Percentiles rank a stretch among this genome's conserved stretches.
Conservation (phyloP, 2,888 invertebrate genomes). For the Conistra vaccinii region DNA sequence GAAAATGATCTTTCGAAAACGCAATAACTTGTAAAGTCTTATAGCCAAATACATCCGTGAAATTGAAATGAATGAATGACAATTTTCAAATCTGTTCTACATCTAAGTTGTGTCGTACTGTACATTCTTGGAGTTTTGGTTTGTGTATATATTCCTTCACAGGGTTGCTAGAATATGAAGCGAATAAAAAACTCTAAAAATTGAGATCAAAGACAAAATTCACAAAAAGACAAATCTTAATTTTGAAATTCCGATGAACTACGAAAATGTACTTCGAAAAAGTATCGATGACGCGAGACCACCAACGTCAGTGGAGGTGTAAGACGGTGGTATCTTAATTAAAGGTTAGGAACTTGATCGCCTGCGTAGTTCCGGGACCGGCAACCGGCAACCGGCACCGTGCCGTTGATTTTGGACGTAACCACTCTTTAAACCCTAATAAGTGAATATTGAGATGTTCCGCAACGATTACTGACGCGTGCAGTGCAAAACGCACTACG, state of each 20-base stretch:
- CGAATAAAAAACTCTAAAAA: not conserved
- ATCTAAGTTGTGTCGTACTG: too few species aligned
- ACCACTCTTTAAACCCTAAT: slow-evolving; percentile 61
- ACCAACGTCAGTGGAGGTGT: slow-evolving; percentile 74
- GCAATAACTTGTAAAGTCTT: too few species aligned
- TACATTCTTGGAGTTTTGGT: too few species aligned
- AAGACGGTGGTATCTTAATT: slow-evolving; percentile 76
- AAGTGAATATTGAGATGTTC: slow-evolving; percentile 64
- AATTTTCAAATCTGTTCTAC: too few species aligned
- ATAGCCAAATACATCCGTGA: too few species aligned
- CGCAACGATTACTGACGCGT: slow-evolving; percentile 48
- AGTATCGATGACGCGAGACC: slow-evolving; percentile 71
- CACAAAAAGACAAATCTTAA: slow-evolving; percentile 40
- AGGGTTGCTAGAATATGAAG: not conserved
- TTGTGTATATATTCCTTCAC: too few species aligned
- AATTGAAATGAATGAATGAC: too few species aligned
- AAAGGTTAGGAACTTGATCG: slow-evolving; percentile 77
- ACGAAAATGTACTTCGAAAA: slow-evolving; percentile 44
- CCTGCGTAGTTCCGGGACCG: slow-evolving; percentile 80
- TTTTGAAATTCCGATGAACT: slow-evolving; percentile 56
- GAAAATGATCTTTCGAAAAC: too few species aligned
- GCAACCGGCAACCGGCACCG: slow-evolving; percentile 57
- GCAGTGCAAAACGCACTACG: slow-evolving; percentile 22
- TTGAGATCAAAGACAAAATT: not conserved
- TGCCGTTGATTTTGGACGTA: slow-evolving; percentile 65